A percentile compares a stretch with the other conserved stretches of the same genome.
phyloP scores from a whole-genome alignment of 2,797 vertebrate species.

The Mycteria americana region DNA sequence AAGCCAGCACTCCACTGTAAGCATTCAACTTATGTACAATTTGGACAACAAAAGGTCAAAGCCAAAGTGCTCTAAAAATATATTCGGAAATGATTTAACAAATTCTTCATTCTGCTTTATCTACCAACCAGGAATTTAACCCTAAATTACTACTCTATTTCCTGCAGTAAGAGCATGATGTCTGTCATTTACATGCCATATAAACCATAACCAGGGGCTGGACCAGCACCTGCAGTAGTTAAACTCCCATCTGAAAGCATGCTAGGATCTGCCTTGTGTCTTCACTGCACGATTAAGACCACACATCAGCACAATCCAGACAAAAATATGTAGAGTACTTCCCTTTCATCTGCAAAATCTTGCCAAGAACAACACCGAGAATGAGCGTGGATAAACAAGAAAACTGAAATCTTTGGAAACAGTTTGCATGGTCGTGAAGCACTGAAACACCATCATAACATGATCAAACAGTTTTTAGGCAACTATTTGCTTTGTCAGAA shows the following conservation, averaged over 20 bases:
- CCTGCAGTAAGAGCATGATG: not conserved
- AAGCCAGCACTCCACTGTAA: not conserved
- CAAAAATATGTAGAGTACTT: not conserved
- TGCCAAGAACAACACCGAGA: not conserved
- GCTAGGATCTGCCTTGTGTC: not conserved
- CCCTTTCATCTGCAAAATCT: not conserved
- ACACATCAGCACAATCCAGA: not conserved
- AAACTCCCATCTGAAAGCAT: not conserved
- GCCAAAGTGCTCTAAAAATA: not conserved
- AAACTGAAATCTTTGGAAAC: not conserved
- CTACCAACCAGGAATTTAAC: not conserved
- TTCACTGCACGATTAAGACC: not conserved
- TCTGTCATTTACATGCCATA: not conserved
- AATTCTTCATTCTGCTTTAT: not conserved
- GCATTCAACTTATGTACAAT: not conserved
- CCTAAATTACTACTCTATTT: not conserved
- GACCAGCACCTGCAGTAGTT: not conserved
- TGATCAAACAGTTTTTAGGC: accelerated
- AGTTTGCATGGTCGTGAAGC: not conserved
- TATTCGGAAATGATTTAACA: not conserved
- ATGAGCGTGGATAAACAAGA: not conserved
- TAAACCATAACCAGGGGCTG: not conserved
- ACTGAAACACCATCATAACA: not conserved
- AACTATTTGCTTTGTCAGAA: not conserved
- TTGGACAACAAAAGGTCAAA: not conserved